Base-by-base conservation (phyloP, 2,888 invertebrate genomes). In the Torymus texanus region DNA sequence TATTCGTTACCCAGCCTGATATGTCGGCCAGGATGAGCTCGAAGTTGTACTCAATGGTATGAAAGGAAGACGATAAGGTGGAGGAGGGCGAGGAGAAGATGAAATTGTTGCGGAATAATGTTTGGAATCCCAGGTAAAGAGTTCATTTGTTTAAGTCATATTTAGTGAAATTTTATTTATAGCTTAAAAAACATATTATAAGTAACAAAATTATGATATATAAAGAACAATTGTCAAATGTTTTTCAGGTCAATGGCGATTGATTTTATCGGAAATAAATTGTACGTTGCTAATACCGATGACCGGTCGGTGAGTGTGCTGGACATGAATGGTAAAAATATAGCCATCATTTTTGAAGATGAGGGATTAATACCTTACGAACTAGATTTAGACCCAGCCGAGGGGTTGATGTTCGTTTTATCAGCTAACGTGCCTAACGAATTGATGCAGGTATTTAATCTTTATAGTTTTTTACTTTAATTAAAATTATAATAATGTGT, bases 81-180 rank as follows among this genome's bases (percentile, higher is more conserved):
- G 21, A 21, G 29, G 5, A 29, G 29, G 5, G 0, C 5, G 29
- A 5, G 29, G 29, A 29, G 29, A 29, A 2, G 4, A 29, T 29
- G 29, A 4, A 29, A 29, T 4, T 29, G 29, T 29, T 29, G 29
- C 29, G 4, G 29, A 29, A 2, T 29, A 29, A 29, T 29, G 29
- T 29, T 29, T 68, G 68, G 68, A 68, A 59, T 50, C 59, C 59
- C 16, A 70, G 59, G 70, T 70, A 50, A 56, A 16, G 4, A 66
- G 18, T 5, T 41, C 2, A 3, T 24, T n/a, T n/a, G n/a, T n/a
- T n/a, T n/a, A n/a, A n/a, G 3, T 3, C 24, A 29, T 12, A 41
- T 63, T 29, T 10, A 1, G 14, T 3, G 41, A 63, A 13, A 14
- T 63, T 63, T 24, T 24, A 24, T 2, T 24, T 24, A 2, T 24